phyloP scores from a whole-genome alignment of 2,113 vertebrate genomes.

The Indicator maculatus region DNA sequence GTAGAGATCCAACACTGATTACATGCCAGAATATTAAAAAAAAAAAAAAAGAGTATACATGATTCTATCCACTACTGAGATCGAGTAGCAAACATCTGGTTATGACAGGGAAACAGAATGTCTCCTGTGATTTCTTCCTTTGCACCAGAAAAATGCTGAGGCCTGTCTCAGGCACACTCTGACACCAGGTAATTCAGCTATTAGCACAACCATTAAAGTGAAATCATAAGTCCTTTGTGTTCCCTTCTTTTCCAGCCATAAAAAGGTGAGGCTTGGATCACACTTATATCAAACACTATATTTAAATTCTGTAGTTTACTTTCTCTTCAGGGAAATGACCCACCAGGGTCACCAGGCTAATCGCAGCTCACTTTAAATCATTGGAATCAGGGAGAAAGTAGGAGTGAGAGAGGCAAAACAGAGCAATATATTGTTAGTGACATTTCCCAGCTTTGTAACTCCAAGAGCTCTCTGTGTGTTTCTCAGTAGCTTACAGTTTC shows the following conservation, averaged over 20 bases:
- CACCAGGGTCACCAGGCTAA: neutral
- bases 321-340: conserved; percentile 25
- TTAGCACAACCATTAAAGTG: neutral
- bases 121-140: conserved; percentile 20
- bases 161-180: neutral
- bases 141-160: neutral
- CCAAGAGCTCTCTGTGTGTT: neutral
- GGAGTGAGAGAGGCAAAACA: conserved; percentile 1
- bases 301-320: conserved; percentile 15
- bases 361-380: conserved; percentile 20
- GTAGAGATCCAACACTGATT: neutral
- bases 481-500: neutral
- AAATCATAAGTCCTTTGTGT: conserved; percentile 6
- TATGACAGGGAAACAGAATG: neutral
- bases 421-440: neutral
- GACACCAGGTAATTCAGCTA: neutral
- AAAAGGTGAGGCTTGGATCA: neutral
- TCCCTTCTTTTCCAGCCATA: conserved; percentile 3
- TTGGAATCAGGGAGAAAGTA: neutral
- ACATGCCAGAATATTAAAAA: neutral
- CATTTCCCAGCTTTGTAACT: neutral
- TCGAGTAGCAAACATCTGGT: conserved; percentile 10
- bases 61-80: neutral
- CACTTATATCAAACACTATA: neutral
- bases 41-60: neutral